These are phyloP conservation scores for Erpornis zantholeuca DNA, from an alignment of 2,113 vertebrate species.

Conservation along the genomic window DNA sequence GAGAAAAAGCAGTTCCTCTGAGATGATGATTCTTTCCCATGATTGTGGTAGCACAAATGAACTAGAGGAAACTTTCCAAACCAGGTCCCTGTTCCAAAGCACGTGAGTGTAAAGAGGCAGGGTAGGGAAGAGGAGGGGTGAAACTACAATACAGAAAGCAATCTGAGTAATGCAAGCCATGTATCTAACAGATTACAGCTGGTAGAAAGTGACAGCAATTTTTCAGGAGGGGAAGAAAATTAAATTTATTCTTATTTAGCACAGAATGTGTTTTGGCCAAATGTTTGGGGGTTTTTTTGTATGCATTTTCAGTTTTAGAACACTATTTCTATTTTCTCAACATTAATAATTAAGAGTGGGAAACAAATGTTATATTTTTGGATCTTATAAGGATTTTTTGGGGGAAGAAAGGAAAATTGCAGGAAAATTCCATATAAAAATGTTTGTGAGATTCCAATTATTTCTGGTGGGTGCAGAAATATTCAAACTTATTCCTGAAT, in stretches of 20 bases:
- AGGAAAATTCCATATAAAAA: not conserved
- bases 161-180: not conserved
- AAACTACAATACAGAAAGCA: not conserved
- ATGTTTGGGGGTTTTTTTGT: not conserved
- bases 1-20: not conserved
- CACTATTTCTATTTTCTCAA: not conserved
- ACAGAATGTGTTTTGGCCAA: not conserved
- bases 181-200: not conserved
- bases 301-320: not conserved
- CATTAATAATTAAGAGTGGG: not conserved
- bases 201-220: not conserved
- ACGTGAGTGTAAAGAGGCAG: not conserved
- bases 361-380: not conserved
- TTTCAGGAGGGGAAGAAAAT: not conserved
- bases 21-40: not conserved
- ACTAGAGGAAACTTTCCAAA: not conserved
- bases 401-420: not conserved
- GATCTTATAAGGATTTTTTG: not conserved
- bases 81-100: not conserved
- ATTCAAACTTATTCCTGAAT: not conserved
- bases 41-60: not conserved
- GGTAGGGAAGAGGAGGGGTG: not conserved
- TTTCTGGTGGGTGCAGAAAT: not conserved
- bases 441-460: not conserved
- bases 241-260: not conserved